phyloP scores from a whole-genome alignment of 2,888 invertebrate species.

The Ashinkailepas kermadecensis region DNA sequence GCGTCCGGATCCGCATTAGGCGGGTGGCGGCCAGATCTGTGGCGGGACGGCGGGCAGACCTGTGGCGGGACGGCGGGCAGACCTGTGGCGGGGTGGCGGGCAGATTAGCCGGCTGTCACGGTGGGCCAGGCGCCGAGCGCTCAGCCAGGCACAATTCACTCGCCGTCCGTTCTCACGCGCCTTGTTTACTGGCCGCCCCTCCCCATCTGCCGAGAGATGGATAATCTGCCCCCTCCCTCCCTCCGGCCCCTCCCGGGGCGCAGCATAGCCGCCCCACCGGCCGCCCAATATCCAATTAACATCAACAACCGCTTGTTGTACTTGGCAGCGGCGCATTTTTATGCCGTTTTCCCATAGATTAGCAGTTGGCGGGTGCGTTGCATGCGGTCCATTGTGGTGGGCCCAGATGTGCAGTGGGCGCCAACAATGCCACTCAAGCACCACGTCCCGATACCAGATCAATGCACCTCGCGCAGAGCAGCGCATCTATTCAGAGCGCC shows the following conservation, averaged over 20 bases:
- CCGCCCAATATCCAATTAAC: conserved; percentile 20
- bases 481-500: background rate
- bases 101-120: no score
- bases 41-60: background rate
- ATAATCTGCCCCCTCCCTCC: conserved; percentile 24
- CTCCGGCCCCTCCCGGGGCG: conserved; percentile 8
- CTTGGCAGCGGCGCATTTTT: conserved; percentile 11
- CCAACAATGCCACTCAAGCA: conserved; percentile 14
- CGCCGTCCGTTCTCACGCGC: conserved; percentile 23
- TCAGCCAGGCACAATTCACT: background rate
- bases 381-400: background rate
- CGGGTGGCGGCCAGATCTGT: background rate
- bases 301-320: conserved; percentile 22
- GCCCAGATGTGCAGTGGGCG: background rate
- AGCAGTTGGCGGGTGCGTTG: background rate
- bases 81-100: no score
- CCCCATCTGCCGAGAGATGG: conserved; percentile 17
- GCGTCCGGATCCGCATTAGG: background rate
- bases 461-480: conserved; percentile 8
- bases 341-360: conserved; percentile 10
- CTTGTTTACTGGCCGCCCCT: conserved; percentile 23
- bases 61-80: background rate
- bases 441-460: conserved; percentile 11
- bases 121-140: no score
- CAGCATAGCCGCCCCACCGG: background rate